These are phyloP conservation scores for Drosophila niveifrons DNA, from an alignment of 2,888 invertebrate species.

Conservation along the genomic window DNA sequence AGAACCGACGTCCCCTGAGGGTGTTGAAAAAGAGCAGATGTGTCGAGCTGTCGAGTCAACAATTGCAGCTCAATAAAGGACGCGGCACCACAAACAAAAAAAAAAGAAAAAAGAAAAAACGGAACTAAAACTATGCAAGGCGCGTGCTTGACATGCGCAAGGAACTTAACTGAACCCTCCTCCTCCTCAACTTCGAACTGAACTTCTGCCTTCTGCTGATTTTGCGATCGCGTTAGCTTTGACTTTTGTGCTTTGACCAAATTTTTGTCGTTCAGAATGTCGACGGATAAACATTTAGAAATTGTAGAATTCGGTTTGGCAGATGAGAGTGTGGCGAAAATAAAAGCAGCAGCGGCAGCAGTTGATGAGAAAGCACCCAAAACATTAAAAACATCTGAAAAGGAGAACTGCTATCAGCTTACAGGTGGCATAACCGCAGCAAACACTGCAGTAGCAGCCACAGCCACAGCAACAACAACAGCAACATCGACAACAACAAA, in stretches of 20 bases:
- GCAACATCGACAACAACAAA: conserved; percentile 10
- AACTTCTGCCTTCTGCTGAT: neutral
- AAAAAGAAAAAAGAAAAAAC: neutral
- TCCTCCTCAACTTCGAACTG: neutral
- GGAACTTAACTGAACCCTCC: conserved; percentile 2
- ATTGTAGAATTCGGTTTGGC: conserved; percentile 61
- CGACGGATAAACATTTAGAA: conserved; percentile 65
- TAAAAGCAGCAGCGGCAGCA: conserved; percentile 45
- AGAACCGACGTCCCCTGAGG: conserved; percentile 31
- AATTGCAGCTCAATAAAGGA: conserved; percentile 20
- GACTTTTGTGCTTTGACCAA: conserved; percentile 38
- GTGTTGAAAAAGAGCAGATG: conserved; percentile 76
- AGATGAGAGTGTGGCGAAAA: conserved; percentile 62
- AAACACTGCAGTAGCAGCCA: neutral
- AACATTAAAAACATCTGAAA: conserved; percentile 58
- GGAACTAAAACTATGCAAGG: conserved; percentile 1
- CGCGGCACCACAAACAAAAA: too few species aligned
- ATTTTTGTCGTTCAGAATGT: conserved; percentile 62
- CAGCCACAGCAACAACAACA: neutral
- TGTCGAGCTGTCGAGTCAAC: conserved; percentile 64
- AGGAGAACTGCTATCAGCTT: conserved; percentile 57
- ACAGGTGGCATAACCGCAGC: neutral
- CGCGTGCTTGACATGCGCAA: conserved; percentile 74
- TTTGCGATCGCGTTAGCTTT: conserved; percentile 27
- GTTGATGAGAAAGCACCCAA: conserved; percentile 52